Evolutionary conservation across 1,140 invertebrate genomes (phyloP), one percentile per base, ranked within the genome.

Genomic region (Drosophila pachea): DNA sequence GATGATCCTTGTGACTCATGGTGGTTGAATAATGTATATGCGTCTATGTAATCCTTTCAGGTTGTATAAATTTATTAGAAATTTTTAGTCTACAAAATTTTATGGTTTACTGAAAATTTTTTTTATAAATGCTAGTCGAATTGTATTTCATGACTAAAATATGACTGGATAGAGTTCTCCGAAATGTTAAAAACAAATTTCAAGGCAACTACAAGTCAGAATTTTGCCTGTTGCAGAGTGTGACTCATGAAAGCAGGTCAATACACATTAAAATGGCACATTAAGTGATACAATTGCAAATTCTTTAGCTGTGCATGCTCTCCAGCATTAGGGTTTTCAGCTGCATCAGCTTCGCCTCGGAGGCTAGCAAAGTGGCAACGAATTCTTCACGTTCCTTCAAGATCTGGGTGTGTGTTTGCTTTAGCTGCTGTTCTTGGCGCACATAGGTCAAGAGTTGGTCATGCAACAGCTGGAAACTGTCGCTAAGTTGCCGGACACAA

Each of bases 341-440:
- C 7, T 68, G 58, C 3, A 42, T 9, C 0, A 76, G 54, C 54
- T 68, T 72, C 7, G 53, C 36, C 12, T 76, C 56, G 2, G 68
- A 76, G 5, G 56, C 62, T 32, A 65, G 22, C 16, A 76, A 7
- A 36, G 54, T 66, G 7, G 59, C 45, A 4, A 50, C 31, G 22
- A 76, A 76, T 8, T 72, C 31, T 16, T 50, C 31, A 8, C 65
- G 12, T 7, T 76, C 56, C 11, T 71, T 61, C 16, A 54, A 48
- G 1, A 72, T 38, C 5, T 32, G 9, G 9, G 66, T 35, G 0
- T 73, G 56, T 4, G 40, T 65, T 6, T 29, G 14, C 14, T 67
- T 54, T n/a, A 76, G 29, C 8, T 76, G 61, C 48, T 76, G 74
- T 38, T 64, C 61, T 36, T 72, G 62, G n/a, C 48, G 60, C 31